These are phyloP conservation scores for Hippocampus comes DNA, from an alignment of 2,113 vertebrate species.

Conservation along the genomic window DNA sequence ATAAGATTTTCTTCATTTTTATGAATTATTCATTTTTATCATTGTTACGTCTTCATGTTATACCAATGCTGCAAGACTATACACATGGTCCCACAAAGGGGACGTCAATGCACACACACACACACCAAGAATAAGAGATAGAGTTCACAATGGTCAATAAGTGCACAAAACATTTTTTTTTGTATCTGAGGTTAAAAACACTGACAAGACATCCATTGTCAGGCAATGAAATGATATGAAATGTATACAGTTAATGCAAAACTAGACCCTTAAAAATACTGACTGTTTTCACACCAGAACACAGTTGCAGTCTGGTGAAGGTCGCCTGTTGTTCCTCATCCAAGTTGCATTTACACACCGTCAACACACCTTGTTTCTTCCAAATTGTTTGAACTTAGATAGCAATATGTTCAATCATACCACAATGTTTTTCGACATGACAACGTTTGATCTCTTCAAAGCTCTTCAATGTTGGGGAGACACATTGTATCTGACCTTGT, in stretches of 20 bases:
- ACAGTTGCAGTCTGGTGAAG: neutral
- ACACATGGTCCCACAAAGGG: conserved; percentile 80
- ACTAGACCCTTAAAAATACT: conserved; percentile 84
- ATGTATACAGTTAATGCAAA: conserved; percentile 84
- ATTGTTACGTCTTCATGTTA: conserved; percentile 73
- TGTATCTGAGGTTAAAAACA: conserved; percentile 76
- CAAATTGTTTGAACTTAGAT: neutral
- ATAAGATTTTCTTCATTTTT: conserved; percentile 76
- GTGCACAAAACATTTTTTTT: conserved; percentile 86
- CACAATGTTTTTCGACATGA: neutral
- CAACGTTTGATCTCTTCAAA: neutral
- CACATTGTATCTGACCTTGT: neutral
- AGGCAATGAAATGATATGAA: conserved; percentile 83
- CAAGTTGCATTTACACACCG: conserved; percentile 24
- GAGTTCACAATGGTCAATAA: conserved; percentile 89
- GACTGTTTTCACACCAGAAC: conserved; percentile 51
- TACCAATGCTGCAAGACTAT: conserved; percentile 86
- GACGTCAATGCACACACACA: conserved; percentile 89
- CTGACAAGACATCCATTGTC: conserved; percentile 88
- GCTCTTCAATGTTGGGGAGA: neutral
- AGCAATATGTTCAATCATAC: neutral
- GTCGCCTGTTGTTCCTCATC: neutral
- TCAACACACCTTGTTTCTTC: neutral
- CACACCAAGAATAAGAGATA: conserved; percentile 77
- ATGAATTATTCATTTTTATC: conserved; percentile 62